A percentile compares a stretch with the other conserved stretches of the same genome.
These are phyloP conservation scores for Sarotherodon lohbergeri DNA, from an alignment of 2,113 vertebrate genomes.

Conservation along the genomic window DNA sequence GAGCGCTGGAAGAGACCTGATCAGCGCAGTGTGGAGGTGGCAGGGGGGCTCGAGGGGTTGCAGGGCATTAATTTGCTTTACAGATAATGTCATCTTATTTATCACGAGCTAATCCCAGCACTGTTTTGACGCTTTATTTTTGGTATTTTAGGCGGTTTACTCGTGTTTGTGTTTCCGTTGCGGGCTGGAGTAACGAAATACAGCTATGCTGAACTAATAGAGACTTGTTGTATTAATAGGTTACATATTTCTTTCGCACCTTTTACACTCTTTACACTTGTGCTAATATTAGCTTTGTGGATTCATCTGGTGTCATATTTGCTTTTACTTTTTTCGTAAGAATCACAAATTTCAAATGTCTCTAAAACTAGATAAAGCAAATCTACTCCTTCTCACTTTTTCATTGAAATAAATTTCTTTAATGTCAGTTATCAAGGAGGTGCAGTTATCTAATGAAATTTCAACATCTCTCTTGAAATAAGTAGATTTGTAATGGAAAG, in stretches of 20 bases:
- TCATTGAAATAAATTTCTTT: not conserved
- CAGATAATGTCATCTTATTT: constrained; percentile 52
- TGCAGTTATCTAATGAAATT: not conserved
- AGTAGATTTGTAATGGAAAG: not conserved
- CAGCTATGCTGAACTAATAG: not conserved
- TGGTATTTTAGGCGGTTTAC: constrained; percentile 24
- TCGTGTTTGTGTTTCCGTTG: not conserved
- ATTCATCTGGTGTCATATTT: not conserved
- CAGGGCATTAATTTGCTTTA: constrained; percentile 48
- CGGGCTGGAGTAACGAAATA: not conserved
- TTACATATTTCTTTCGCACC: not conserved
- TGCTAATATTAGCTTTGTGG: not conserved
- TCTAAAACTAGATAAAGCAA: not conserved
- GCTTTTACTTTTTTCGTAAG: not conserved
- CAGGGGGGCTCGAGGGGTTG: constrained; percentile 16
- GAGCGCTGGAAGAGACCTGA: constrained; percentile 42
- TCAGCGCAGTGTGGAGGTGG: constrained; percentile 56
- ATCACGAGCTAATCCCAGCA: constrained; percentile 33
- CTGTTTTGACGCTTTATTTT: constrained; percentile 37
- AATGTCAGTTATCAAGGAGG: not conserved
- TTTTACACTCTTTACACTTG: not conserved
- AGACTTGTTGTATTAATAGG: not conserved
- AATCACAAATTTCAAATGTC: not conserved
- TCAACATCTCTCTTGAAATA: not conserved
- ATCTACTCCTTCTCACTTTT: not conserved